Conservation (phyloP, 2,888 invertebrate species). For the Elegia similella region DNA sequence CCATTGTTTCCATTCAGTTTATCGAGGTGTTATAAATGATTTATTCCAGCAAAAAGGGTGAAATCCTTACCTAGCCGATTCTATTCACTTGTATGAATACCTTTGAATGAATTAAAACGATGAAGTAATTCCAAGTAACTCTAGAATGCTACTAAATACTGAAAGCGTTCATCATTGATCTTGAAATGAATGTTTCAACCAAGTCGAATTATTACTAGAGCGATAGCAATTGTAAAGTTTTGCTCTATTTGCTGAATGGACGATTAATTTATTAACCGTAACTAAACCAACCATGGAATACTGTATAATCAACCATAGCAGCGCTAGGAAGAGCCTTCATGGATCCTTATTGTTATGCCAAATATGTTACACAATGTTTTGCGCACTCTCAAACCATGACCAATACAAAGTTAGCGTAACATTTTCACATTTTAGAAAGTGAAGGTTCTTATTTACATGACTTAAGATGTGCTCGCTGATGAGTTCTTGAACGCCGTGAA, state of each 20-base stretch:
- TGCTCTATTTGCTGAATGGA: constrained; percentile 57
- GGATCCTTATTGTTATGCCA: constrained; percentile 29
- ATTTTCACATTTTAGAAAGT: constrained; percentile 77
- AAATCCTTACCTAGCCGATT: neutral
- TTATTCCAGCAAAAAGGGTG: constrained; percentile 2
- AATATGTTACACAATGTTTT: constrained; percentile 39
- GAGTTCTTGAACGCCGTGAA: constrained; percentile 48
- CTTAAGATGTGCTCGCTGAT: constrained; percentile 44
- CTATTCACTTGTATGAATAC: too few species aligned
- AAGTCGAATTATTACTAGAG: neutral
- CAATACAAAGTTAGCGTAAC: constrained; percentile 51
- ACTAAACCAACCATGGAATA: neutral
- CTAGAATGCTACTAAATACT: neutral
- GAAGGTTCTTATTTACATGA: constrained; percentile 71
- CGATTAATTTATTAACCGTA: constrained; percentile 49
- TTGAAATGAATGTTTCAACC: constrained; percentile 20
- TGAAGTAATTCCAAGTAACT: neutral
- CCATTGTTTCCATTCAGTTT: constrained; percentile 8
- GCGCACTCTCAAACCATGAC: constrained; percentile 35
- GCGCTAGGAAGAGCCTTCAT: neutral
- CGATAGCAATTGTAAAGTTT: constrained; percentile 35
- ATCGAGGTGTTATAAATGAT: neutral
- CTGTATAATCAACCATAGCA: neutral
- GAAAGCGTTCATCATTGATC: constrained; percentile 23
- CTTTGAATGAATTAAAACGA: too few species aligned